Evolutionary conservation across 2,113 vertebrate genomes (phyloP).

Genomic region (Ia io): DNA sequence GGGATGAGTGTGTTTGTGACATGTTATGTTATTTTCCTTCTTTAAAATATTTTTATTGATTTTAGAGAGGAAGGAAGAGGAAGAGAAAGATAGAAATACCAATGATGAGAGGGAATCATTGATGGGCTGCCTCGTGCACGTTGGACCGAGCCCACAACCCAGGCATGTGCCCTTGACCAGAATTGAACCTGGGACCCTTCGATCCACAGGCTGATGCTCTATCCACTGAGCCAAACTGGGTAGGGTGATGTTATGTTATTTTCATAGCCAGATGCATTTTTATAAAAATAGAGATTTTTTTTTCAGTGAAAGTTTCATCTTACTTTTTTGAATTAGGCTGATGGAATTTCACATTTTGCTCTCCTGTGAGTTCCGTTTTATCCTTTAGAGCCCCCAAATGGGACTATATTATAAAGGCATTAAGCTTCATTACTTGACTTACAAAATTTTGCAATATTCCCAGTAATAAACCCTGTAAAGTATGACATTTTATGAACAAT

Average conservation of each 20-base stretch:
- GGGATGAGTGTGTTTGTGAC: background rate
- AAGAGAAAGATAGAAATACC: too few relatives aligned
- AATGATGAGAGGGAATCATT: too few relatives aligned
- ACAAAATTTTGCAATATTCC: slow-evolving; percentile 27
- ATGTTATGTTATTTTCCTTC: background rate
- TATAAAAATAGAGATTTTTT: background rate
- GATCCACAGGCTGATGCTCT: too few relatives aligned
- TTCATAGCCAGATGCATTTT: background rate
- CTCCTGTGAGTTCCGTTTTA: background rate
- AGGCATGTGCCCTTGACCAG: too few relatives aligned
- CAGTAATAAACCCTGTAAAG: background rate
- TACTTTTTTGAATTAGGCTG: slow-evolving; percentile 20
- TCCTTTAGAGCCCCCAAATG: background rate
- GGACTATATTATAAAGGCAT: background rate
- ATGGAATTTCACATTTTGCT: slow-evolving; percentile 17
- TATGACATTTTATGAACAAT: background rate
- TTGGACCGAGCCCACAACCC: too few relatives aligned
- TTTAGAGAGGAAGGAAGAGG: too few relatives aligned
- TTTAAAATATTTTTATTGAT: too few relatives aligned
- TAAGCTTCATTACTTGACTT: slow-evolving; percentile 1
- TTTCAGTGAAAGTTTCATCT: background rate
- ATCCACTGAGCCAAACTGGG: too few relatives aligned
- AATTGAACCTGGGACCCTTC: too few relatives aligned
- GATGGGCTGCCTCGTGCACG: too few relatives aligned
- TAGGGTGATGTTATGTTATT: background rate